Evolutionary conservation across 2,888 invertebrate genomes (phyloP).

Genomic region (Muschampia plurimacula): DNA sequence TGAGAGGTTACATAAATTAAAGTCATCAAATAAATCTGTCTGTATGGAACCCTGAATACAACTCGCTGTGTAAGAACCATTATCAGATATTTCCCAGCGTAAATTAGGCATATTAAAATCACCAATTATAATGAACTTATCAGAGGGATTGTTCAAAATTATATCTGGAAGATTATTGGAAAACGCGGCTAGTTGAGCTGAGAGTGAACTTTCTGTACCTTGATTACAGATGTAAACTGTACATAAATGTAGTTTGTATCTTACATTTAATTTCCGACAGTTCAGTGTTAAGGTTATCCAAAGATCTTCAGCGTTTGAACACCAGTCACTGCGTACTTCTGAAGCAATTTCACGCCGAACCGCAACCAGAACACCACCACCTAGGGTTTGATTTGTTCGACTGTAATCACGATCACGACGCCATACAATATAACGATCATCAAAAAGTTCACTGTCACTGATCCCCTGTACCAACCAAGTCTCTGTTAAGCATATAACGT

Average conservation of each 20-base stretch:
- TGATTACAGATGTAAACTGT: conserved; percentile 12
- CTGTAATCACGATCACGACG: conserved; percentile 29
- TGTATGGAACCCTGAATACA: background rate
- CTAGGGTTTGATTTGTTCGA: conserved; percentile 18
- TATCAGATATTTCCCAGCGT: background rate
- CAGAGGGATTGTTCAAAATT: conserved; percentile 6
- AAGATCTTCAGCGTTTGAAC: conserved; percentile 5
- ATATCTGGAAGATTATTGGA: background rate
- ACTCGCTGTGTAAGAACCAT: background rate
- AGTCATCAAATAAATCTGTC: conserved; percentile 5
- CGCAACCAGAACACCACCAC: conserved; percentile 39
- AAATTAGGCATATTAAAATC: conserved; percentile 28
- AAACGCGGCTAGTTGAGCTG: background rate
- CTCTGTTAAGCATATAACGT: conserved; percentile 30
- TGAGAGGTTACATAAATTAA: conserved; percentile 16
- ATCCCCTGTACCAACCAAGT: conserved; percentile 32
- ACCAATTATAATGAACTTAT: conserved; percentile 30
- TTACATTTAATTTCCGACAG: background rate
- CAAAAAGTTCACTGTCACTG: conserved; percentile 31
- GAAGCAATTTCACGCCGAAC: conserved; percentile 4
- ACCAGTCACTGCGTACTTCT: conserved; percentile 1
- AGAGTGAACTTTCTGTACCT: background rate
- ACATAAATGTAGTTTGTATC: conserved; percentile 17
- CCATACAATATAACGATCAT: conserved; percentile 33
- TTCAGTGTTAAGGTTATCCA: conserved; percentile 14